A percentile compares a stretch with the other conserved stretches of the same genome.
These are phyloP conservation scores for Drosophila watanabei DNA, from an alignment of 1,140 invertebrate genomes.

Conservation along the genomic window DNA sequence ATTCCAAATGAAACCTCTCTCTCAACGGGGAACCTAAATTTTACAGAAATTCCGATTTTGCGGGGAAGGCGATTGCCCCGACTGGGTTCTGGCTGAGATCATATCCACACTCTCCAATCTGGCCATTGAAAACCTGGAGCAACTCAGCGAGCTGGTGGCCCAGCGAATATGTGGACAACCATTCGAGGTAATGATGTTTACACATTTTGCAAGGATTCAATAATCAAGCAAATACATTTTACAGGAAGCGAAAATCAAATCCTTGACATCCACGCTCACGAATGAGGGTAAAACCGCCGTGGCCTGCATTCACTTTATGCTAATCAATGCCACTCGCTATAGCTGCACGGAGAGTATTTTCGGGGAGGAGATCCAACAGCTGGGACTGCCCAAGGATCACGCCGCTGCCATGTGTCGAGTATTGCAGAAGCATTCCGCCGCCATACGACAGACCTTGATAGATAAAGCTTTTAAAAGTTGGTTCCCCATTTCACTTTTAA, in stretches of 20 bases:
- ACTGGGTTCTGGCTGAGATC: constrained; percentile 94
- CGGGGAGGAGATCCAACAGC: constrained; percentile 91
- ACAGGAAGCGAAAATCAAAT: constrained; percentile 65
- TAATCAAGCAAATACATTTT: neutral
- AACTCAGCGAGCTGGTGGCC: constrained; percentile 89
- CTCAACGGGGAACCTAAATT: neutral
- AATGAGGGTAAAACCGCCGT: constrained; percentile 89
- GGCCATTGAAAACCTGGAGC: constrained; percentile 91
- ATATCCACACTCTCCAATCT: constrained; percentile 90
- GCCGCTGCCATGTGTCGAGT: constrained; percentile 88
- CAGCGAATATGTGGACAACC: constrained; percentile 89
- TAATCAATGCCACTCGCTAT: constrained; percentile 89
- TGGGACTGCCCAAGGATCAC: constrained; percentile 92
- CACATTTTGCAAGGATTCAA: no score
- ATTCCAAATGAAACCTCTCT: neutral
- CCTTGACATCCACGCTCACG: constrained; percentile 57
- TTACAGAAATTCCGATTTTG: constrained; percentile 93
- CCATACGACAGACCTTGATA: constrained; percentile 67
- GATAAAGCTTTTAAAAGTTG: constrained; percentile 76
- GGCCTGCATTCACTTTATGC: constrained; percentile 90
- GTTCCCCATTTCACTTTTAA: no score
- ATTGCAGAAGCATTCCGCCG: constrained; percentile 86
- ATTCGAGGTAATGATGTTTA: constrained; percentile 61
- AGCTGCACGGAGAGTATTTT: constrained; percentile 89
- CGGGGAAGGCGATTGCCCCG: constrained; percentile 94